Evolutionary conservation across 2,797 vertebrate species (phyloP).

Genomic region (Pangasius larnaudii): DNA sequence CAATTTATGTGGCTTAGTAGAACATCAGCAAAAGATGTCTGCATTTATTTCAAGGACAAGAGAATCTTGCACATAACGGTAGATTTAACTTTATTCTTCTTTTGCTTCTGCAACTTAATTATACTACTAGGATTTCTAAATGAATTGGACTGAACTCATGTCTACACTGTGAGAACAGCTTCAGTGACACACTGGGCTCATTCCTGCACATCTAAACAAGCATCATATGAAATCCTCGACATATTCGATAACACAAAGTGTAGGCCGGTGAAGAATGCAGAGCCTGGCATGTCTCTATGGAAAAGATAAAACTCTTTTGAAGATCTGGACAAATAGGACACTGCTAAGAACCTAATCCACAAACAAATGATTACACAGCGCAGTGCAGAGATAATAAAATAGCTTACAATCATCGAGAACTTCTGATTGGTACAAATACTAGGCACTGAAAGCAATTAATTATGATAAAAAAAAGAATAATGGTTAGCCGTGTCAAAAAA

Average conservation of each 20-base stretch:
- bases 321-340: neutral
- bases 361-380: neutral
- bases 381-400: neutral
- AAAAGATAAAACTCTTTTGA: neutral
- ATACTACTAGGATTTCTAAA: neutral
- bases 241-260: too few relatives aligned
- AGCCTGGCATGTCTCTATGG: neutral
- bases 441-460: neutral
- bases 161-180: neutral
- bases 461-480: neutral
- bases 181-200: neutral
- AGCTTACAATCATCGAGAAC: neutral
- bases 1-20: neutral
- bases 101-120: neutral
- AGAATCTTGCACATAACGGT: neutral
- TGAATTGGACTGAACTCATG: neutral
- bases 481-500: neutral
- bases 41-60: neutral
- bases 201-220: neutral
- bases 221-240: neutral
- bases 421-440: too few relatives aligned
- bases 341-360: neutral
- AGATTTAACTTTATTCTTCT: neutral
- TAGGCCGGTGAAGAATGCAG: neutral
- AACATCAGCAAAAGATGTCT: neutral